phyloP scores from a whole-genome alignment of 2,797 vertebrate species.

The Thamnophis elegans region DNA sequence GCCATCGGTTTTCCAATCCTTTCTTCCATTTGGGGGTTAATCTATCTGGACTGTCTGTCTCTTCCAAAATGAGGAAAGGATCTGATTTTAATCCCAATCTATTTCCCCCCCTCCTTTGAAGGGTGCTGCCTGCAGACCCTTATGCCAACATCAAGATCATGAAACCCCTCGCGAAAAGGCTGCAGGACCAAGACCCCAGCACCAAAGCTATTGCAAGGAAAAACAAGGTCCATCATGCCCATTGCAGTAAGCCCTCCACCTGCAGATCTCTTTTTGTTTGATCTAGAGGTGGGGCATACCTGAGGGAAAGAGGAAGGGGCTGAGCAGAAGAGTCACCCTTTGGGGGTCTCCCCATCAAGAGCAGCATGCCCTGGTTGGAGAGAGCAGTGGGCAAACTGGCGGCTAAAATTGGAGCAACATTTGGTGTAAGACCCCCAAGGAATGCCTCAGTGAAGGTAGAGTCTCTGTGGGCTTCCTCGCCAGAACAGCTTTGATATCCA shows the following conservation, averaged over 20 bases:
- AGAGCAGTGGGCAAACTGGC: background rate
- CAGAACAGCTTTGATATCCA: background rate
- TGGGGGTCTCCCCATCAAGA: background rate
- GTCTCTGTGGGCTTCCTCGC: background rate
- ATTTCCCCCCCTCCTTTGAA: background rate
- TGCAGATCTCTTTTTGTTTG: background rate
- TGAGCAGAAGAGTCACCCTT: background rate
- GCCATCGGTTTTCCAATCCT: too few relatives aligned
- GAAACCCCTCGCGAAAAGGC: background rate
- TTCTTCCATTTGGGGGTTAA: background rate
- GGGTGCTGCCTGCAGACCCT: background rate
- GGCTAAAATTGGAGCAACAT: background rate
- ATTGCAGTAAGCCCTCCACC: background rate
- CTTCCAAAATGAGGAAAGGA: background rate
- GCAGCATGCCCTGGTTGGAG: background rate
- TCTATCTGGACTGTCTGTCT: background rate
- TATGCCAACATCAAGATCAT: background rate
- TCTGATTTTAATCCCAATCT: background rate
- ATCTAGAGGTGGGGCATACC: fast-evolving
- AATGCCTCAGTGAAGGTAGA: too few relatives aligned
- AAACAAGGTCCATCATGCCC: background rate
- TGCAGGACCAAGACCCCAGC: background rate
- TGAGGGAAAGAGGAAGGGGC: background rate
- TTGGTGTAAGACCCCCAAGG: background rate
- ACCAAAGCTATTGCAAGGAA: fast-evolving